A percentile compares a stretch with the other conserved stretches of the same genome.
Evolutionary conservation across 2,113 vertebrate species (phyloP).

Genomic region (Nannospalax galili): DNA sequence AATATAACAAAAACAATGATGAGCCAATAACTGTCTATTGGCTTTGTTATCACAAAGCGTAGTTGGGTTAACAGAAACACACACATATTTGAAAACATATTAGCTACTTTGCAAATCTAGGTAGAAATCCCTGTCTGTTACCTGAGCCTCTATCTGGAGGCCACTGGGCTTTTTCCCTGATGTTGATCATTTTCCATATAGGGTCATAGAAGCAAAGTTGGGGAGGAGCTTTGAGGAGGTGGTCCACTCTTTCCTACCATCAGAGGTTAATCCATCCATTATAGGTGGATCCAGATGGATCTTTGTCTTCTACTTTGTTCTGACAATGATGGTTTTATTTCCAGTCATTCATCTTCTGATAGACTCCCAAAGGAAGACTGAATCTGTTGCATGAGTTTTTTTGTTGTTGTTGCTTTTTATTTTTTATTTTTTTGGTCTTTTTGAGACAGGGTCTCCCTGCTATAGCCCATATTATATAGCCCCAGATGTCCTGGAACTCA

Average conservation of each 20-base stretch:
- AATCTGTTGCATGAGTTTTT: neutral
- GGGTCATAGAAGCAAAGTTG: neutral
- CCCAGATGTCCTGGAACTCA: no score
- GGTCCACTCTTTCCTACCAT: no score
- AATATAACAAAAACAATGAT: rapidly evolving
- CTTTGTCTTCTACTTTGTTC: neutral
- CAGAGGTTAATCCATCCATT: neutral
- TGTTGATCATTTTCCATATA: neutral
- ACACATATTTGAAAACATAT: neutral
- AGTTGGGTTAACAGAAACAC: neutral
- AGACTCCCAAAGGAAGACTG: neutral
- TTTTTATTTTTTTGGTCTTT: no score
- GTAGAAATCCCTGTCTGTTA: neutral
- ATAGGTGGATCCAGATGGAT: neutral
- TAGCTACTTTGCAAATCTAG: neutral
- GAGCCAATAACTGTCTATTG: neutral
- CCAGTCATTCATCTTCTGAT: neutral
- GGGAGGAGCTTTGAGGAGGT: neutral
- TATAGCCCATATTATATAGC: no score
- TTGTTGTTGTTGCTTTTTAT: no score
- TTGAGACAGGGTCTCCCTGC: no score
- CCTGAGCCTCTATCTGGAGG: neutral
- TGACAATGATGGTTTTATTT: neutral
- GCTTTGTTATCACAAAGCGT: neutral
- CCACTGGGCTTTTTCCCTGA: no score